Evolutionary conservation across 37 sponge, comb jelly and placozoan genomes (phyloP).

Genomic region (Theonella swinhoei): DNA sequence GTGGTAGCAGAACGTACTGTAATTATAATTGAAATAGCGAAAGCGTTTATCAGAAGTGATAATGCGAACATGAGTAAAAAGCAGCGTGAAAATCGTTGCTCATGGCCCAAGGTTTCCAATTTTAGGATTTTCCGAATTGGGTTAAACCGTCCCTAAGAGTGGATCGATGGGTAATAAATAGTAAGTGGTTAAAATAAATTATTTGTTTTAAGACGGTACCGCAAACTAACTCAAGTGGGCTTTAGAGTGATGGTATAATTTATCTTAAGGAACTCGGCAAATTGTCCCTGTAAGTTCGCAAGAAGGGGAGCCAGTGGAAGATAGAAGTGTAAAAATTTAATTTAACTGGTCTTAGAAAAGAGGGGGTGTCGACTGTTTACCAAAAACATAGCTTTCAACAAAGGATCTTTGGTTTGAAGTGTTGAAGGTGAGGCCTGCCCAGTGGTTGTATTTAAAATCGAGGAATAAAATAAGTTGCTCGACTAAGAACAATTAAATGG

Average conservation of each 20-base stretch:
- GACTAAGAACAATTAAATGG: slow-evolving; percentile 85
- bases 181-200: slow-evolving; percentile 37
- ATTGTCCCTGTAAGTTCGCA: slow-evolving; percentile 81
- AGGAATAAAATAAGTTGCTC: slow-evolving; percentile 56
- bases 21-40: slow-evolving; percentile 38
- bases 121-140: slow-evolving; percentile 74
- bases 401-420: slow-evolving; percentile 51
- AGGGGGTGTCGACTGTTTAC: slow-evolving; percentile 89
- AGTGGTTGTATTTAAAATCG: slow-evolving; percentile 80
- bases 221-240: slow-evolving; percentile 82
- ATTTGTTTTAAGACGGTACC: slow-evolving; percentile 47
- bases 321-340: not conserved
- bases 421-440: slow-evolving; percentile 90
- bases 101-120: slow-evolving; percentile 87
- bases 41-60: slow-evolving; percentile 80
- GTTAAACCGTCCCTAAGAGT: slow-evolving; percentile 80
- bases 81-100: slow-evolving; percentile 81
- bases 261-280: slow-evolving; percentile 93
- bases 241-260: slow-evolving; percentile 69
- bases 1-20: slow-evolving; percentile 90
- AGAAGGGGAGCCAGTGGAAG: slow-evolving; percentile 57
- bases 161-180: slow-evolving; percentile 18
- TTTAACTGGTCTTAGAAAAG: slow-evolving; percentile 55
- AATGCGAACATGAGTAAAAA: slow-evolving; percentile 94
- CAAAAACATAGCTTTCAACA: slow-evolving; percentile 87